Conservation (phyloP, 1,140 invertebrate species). For the Cydia amplana region DNA sequence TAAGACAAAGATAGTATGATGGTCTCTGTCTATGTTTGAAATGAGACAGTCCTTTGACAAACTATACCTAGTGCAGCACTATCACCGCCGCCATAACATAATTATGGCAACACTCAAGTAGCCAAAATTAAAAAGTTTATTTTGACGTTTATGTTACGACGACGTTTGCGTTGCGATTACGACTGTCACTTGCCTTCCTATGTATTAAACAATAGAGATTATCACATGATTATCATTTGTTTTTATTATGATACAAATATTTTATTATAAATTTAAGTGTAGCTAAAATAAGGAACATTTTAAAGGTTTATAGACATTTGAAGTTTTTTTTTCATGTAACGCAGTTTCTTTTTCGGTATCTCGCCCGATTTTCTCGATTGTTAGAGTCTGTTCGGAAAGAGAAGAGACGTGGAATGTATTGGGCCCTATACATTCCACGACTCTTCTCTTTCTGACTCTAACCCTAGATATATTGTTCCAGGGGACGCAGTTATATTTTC, state of each 20-base stretch:
- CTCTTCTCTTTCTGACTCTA: too few species aligned
- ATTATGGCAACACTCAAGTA: neutral
- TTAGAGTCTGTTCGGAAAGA: too few species aligned
- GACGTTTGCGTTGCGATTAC: conserved; percentile 9
- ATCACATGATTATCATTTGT: conserved; percentile 37
- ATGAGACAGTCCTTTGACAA: too few species aligned
- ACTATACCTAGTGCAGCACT: too few species aligned
- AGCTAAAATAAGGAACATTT: neutral
- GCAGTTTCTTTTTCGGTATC: neutral
- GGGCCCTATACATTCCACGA: too few species aligned
- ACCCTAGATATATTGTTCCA: conserved; percentile 59
- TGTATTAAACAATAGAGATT: neutral
- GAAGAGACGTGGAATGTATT: too few species aligned
- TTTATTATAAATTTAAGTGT: neutral
- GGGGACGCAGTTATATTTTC: conserved; percentile 81
- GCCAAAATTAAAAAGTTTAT: neutral
- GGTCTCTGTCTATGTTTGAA: too few species aligned
- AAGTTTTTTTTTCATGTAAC: neutral
- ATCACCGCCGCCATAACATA: neutral
- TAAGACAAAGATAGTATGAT: too few species aligned
- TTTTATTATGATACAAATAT: conserved; percentile 33
- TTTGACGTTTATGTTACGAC: neutral
- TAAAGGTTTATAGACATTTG: neutral
- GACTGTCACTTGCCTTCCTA: neutral
- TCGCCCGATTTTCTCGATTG: neutral